These are phyloP conservation scores for Pachypeltis micranthus DNA, from an alignment of 1,140 invertebrate species.

Conservation along the genomic window DNA sequence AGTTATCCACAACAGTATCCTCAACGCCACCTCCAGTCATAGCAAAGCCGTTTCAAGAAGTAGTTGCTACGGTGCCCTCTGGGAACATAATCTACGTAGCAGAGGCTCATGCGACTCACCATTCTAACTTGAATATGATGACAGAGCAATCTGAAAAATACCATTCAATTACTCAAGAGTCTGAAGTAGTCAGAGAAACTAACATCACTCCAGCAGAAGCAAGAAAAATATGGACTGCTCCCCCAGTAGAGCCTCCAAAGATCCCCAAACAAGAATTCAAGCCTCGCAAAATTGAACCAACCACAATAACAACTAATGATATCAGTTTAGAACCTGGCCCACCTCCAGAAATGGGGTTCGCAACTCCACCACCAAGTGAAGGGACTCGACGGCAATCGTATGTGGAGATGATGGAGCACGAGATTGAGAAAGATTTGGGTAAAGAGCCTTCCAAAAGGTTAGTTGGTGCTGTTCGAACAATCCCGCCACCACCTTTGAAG, in stretches of 20 bases:
- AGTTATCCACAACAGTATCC: not conserved
- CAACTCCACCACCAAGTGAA: constrained; percentile 34
- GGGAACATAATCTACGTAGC: constrained; percentile 26
- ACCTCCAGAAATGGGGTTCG: constrained; percentile 51
- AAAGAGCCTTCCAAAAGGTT: constrained; percentile 41
- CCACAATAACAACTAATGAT: constrained; percentile 34
- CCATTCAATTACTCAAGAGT: constrained; percentile 7
- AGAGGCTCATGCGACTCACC: constrained; percentile 25
- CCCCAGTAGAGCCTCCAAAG: constrained; percentile 17
- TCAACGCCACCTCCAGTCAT: not conserved
- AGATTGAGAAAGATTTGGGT: constrained; percentile 41
- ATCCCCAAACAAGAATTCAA: constrained; percentile 17
- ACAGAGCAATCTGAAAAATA: constrained; percentile 1
- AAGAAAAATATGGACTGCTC: constrained; percentile 23
- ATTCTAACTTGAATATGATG: constrained; percentile 9
- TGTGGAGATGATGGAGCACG: constrained; percentile 45
- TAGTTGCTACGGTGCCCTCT: not conserved
- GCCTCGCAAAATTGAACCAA: constrained; percentile 28
- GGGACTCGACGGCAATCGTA: constrained; percentile 37
- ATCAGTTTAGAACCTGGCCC: constrained; percentile 45
- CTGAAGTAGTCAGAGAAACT: constrained; percentile 29
- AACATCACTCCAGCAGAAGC: constrained; percentile 27
- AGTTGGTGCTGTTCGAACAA: constrained; percentile 39
- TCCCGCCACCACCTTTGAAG: constrained; percentile 35
- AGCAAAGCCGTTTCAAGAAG: not conserved